Evolutionary conservation across 2,113 vertebrate species (phyloP), one percentile per base, ranked within the genome.

Genomic region (Panthera tigris): DNA sequence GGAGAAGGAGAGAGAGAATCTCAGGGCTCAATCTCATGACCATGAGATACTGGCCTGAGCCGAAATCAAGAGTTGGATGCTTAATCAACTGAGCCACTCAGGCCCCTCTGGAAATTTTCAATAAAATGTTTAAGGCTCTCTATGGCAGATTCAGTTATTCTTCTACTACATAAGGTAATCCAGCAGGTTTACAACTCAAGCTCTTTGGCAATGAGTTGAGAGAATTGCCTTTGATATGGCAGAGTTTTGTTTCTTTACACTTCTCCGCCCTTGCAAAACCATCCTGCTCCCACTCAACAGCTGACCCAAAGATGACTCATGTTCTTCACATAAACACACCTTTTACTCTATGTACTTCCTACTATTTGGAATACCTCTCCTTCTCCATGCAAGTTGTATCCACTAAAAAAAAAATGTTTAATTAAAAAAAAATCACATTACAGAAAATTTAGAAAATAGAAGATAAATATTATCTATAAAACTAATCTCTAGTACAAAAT

Each of bases 371-470:
- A 86, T 63, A 50, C n/a, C 45, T 96, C 48, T 78, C 45, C 84
- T 41, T 81, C 68, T 78, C 68, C 27, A 68, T 66, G 63, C 10
- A 94, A 79, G 96, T 69, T 89, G 36, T 52, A 52, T 50, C 61
- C 13, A 85, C 7, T 8, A 48, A 87, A 55, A 48, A 55, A 48
- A 50, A n/a, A 91, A 14, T 1, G 7, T 80, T 76, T 45, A 39
- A 66, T 84, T 68, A 29, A 21, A 93, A 96, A 83, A 84, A 74
- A 25, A 91, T 33, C 68, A 74, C 41, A 63, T 48, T 50, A n/a
- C 48, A 91, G 89, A 31, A 41, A 69, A 69, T 31, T 92, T 27
- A 45, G 78, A 89, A 89, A 93, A 93, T 29, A 89, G 86, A 92
- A 18, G 18, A 39, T 81, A 95, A 88, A 27, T 69, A 76, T 45